A percentile compares a stretch with the other conserved stretches of the same genome.
These are phyloP conservation scores for Drosophila falleni DNA, from an alignment of 2,888 invertebrate genomes.

Conservation along the genomic window DNA sequence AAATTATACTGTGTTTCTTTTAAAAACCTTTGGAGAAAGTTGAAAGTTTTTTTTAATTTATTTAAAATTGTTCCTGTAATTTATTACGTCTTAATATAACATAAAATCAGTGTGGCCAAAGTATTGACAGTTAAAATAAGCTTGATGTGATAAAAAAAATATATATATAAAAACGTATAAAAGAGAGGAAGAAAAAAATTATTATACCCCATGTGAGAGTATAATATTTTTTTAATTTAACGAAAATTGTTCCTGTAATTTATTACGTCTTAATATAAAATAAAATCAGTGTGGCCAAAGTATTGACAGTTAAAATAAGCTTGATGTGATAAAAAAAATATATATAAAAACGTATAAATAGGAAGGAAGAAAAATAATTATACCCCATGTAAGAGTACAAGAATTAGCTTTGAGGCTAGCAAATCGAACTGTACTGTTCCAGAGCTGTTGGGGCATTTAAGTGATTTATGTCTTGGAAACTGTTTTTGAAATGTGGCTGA, in stretches of 20 bases:
- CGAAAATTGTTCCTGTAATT: background rate
- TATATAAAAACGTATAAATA: too few relatives aligned
- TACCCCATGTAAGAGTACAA: background rate
- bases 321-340: too few relatives aligned
- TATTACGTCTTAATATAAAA: too few relatives aligned
- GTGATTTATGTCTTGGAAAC: constrained; percentile 79
- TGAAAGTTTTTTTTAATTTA: background rate
- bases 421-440: constrained; percentile 71
- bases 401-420: constrained; percentile 52
- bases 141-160: too few relatives aligned
- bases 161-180: too few relatives aligned
- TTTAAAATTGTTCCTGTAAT: too few relatives aligned
- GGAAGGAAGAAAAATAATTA: background rate
- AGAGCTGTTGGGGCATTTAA: constrained; percentile 67
- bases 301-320: too few relatives aligned
- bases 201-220: background rate
- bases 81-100: too few relatives aligned
- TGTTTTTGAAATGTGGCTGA: constrained; percentile 79
- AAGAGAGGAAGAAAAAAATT: background rate
- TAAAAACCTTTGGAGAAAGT: background rate
- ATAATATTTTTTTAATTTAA: background rate
- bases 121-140: too few relatives aligned
- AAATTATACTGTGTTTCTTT: background rate
- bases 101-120: too few relatives aligned
- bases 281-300: too few relatives aligned